These are phyloP conservation scores for Drosophila parvula DNA, from an alignment of 1,140 invertebrate genomes.

Conservation along the genomic window DNA sequence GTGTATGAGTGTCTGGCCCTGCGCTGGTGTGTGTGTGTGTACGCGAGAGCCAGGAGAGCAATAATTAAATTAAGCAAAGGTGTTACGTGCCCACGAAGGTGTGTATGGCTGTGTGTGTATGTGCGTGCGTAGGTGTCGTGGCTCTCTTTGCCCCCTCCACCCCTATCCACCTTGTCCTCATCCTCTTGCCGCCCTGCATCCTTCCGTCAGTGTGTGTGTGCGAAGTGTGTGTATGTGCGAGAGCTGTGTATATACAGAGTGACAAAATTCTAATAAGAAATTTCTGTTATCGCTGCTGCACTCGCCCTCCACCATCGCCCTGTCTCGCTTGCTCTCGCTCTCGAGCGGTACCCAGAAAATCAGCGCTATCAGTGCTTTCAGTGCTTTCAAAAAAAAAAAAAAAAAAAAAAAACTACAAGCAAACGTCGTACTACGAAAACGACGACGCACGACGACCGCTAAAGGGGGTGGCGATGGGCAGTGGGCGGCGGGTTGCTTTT, in stretches of 20 bases:
- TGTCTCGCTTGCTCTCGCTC: background rate
- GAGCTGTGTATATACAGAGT: conserved; percentile 74
- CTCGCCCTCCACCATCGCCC: background rate
- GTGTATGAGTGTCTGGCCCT: conserved; percentile 49
- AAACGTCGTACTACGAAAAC: conserved; percentile 75
- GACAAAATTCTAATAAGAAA: conserved; percentile 77
- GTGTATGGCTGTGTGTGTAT: conserved; percentile 14
- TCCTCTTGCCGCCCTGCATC: conserved; percentile 19
- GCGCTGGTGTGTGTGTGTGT: conserved; percentile 45
- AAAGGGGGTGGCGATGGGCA: conserved; percentile 25
- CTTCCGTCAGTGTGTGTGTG: conserved; percentile 11
- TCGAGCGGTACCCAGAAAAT: conserved; percentile 18
- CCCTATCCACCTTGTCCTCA: background rate
- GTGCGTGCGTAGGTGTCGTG: conserved; percentile 45
- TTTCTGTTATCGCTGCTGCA: conserved; percentile 65
- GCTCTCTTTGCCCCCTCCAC: conserved; percentile 18
- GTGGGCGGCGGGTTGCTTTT: conserved; percentile 45
- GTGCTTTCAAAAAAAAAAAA: conserved; percentile 33
- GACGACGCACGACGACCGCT: conserved; percentile 51
- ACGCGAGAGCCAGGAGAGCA: conserved; percentile 70
- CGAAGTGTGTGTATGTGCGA: conserved; percentile 30
- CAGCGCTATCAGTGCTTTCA: conserved; percentile 48
- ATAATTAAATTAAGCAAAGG: conserved; percentile 78
- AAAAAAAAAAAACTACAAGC: conserved; percentile 65
- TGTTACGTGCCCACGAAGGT: conserved; percentile 61